A percentile compares a stretch with the other conserved stretches of the same genome.
phyloP scores from a whole-genome alignment of 2,113 vertebrate species.

The Syrmaticus mikado region DNA sequence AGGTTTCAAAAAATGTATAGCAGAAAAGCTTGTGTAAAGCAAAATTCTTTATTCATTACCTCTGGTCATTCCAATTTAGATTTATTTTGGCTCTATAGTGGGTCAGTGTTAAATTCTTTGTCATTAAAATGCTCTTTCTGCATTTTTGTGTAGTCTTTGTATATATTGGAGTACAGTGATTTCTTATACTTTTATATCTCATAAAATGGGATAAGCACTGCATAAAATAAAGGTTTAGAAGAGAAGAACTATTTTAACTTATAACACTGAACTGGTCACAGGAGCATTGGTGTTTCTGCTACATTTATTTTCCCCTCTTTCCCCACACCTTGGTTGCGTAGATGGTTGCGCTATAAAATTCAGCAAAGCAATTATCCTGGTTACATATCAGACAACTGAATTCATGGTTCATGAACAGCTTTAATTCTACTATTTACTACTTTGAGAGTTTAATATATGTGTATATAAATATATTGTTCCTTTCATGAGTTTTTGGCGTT shows the following conservation, averaged over 20 bases:
- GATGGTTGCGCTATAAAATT: neutral
- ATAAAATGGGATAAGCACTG: neutral
- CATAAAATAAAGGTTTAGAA: neutral
- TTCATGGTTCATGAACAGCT: neutral
- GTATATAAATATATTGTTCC: neutral
- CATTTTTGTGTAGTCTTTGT: neutral
- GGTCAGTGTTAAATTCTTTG: neutral
- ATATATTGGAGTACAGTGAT: neutral
- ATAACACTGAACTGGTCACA: neutral
- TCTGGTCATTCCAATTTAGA: neutral
- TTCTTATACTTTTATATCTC: neutral
- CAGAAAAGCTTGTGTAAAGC: neutral
- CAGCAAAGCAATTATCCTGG: neutral
- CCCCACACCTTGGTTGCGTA: neutral
- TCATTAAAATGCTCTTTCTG: neutral
- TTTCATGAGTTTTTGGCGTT: neutral
- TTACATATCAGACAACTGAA: neutral
- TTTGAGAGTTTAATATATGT: neutral
- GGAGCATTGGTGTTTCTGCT: neutral
- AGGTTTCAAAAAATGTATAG: constrained; percentile 37
- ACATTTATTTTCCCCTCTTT: neutral
- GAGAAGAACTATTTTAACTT: neutral
- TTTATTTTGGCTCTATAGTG: neutral
- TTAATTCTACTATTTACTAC: neutral
- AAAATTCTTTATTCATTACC: neutral